Base-by-base conservation (phyloP, 2,888 invertebrate genomes). In the Chymomyza amoena region DNA sequence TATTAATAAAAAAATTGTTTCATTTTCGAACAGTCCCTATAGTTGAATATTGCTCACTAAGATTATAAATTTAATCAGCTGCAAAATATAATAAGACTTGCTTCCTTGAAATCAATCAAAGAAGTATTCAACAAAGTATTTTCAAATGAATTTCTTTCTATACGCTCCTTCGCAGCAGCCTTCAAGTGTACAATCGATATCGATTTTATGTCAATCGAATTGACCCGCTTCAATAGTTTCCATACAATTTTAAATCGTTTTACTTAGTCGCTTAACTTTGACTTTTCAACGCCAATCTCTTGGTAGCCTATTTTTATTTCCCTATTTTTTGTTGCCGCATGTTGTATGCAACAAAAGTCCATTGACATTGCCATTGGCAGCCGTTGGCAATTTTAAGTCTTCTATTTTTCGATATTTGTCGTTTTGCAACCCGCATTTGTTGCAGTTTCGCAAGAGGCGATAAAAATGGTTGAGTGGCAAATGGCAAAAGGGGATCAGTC, bases 291-390 rank as follows among this genome's bases (percentile, higher is more conserved):
- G 54, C 54, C 16, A 54, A 54, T 54, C 20, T 13, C 54, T 20
- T 54, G 54, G 18, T n/a, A 18, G 6, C 20, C 54, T 54, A 16
- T 18, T 16, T 54, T 54, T 54, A 32, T 32, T 32, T 25, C 25
- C 25, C 25, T 25, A 25, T 25, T 25, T 16, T 52, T 52, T 52
- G 72, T 61, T 32, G 32, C 32, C 32, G 32, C 66, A 69, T 39
- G 16, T n/a, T 16, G 15, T 54, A 18, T 54, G 70, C 73, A 52
- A 61, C 61, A 70, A 81, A 80, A 84, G 83, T 78, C 81, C 83
- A 84, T 88, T 84, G 83, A 84, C 83, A 84, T 84, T 88, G 82
- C 77, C 88, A 88, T 83, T 84, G 88, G 77, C 88, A 78, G 69
- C 60, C 70, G 71, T 78, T 73, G 86, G 78, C 88, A 80, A 80